A percentile compares a stretch with the other conserved stretches of the same genome.
Conservation (phyloP, 2,113 vertebrate species). For the Turnix velox region DNA sequence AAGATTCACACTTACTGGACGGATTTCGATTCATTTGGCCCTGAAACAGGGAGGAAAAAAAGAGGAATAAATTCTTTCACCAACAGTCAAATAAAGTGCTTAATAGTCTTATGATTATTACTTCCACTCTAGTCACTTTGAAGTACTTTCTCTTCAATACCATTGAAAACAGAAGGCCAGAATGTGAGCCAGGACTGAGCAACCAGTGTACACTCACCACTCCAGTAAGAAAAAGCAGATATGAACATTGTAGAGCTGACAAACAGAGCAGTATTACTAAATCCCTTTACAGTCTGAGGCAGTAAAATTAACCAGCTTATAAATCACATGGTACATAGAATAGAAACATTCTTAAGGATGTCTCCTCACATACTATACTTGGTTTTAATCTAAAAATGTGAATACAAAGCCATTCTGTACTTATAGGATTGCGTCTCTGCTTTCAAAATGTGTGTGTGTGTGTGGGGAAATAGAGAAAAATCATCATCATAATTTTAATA, state of each 20-base stretch:
- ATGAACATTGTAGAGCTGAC: neutral
- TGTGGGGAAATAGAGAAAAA: slow-evolving; percentile 8
- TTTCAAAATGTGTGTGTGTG: slow-evolving; percentile 41
- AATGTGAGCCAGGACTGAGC: neutral
- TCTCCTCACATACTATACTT: neutral
- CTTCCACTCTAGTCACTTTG: neutral
- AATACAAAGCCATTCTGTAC: slow-evolving; percentile 64
- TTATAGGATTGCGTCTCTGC: slow-evolving; percentile 81
- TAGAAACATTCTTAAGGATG: neutral
- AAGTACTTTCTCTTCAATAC: neutral
- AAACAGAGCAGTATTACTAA: neutral
- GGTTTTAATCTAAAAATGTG: neutral
- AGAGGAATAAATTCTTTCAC: neutral
- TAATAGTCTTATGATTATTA: neutral
- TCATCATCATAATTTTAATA: neutral
- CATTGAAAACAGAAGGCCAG: neutral
- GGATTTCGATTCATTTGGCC: slow-evolving; percentile 90
- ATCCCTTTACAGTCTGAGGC: neutral
- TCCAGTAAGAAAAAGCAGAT: neutral
- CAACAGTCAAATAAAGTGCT: neutral
- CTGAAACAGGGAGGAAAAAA: slow-evolving; percentile 73
- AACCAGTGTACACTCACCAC: neutral
- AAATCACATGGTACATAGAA: neutral
- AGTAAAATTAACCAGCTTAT: neutral
- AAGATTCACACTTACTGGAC: slow-evolving; percentile 87